Percentiles rank a stretch among this genome's conserved stretches.
phyloP scores from a whole-genome alignment of 1,140 invertebrate species.

The Brachionus calyciflorus region DNA sequence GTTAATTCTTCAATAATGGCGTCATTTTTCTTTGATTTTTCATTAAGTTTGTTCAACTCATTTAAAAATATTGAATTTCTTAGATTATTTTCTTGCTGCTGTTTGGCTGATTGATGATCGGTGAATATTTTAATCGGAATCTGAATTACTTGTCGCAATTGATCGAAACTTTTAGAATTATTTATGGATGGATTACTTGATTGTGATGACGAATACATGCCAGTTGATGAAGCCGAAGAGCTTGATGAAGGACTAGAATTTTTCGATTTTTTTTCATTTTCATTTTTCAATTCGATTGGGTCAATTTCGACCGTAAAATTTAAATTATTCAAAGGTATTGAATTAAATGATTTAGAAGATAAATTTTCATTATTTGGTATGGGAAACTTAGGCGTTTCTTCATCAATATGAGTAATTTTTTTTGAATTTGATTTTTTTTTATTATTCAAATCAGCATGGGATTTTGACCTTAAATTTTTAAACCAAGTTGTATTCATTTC shows the following conservation, averaged over 20 bases:
- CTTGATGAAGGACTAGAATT: not conserved
- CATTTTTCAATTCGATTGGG: not conserved
- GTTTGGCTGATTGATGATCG: not conserved
- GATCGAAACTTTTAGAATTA: slow-evolving; percentile 4
- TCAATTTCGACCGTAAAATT: not conserved
- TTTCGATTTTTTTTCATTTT: not conserved
- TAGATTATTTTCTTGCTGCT: slow-evolving; percentile 3
- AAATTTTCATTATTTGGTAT: not conserved
- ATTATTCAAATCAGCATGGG: not conserved
- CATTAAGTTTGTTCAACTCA: slow-evolving; percentile 4
- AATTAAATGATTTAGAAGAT: slow-evolving; percentile 2
- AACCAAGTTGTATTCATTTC: slow-evolving; percentile 4
- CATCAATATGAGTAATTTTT: not conserved
- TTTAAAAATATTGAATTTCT: slow-evolving; percentile 12
- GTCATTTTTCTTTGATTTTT: not conserved
- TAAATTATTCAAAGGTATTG: not conserved
- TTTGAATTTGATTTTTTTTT: not conserved
- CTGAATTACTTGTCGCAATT: not conserved
- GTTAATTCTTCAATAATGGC: not conserved
- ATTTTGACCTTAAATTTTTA: slow-evolving; percentile 9
- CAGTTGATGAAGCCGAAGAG: slow-evolving; percentile 7
- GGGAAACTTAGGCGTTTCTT: not conserved
- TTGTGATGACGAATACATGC: not conserved
- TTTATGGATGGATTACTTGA: not conserved
- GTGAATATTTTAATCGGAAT: not conserved